Base-by-base conservation (phyloP, 2,888 invertebrate genomes). In the Eupelmus urozonus region DNA sequence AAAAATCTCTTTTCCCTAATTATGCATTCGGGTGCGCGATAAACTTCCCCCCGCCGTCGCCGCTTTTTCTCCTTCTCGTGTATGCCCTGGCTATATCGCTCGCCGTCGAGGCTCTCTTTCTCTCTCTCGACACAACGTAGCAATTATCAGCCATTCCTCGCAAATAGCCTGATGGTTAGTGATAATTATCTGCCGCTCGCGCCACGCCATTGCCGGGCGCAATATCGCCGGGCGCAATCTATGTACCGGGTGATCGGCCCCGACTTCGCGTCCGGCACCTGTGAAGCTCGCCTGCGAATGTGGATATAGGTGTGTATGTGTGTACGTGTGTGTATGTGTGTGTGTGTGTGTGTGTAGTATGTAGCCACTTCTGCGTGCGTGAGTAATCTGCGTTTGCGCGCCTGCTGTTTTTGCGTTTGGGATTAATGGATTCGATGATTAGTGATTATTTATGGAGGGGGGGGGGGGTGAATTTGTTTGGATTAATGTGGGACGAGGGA, bases 141-240 rank as follows among this genome's bases (percentile, higher is more conserved):
- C 89, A 89, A 89, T 89, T 89, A 89, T 89, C 88, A 89, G 87
- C 89, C 89, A 88, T 89, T 89, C 89, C 89, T 89, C 85, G 89
- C 89, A 89, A 89, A 89, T 89, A 89, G 89, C 89, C 89, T 87
- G 89, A 89, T 89, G 89, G 89, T 89, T 89, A 89, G 88, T 87
- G 89, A 89, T 89, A 89, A 89, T 89, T 89, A 89, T 89, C 88
- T 88, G 85, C 87, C 85, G 85, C 49, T 57, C 85, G 85, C 85
- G 86, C 86, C 85, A 53, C 69, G 59, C 59, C 59, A 62, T 57
- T 67, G 84, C 5, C 49, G 83, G 83, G 83, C 85, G 85, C 16
- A 20, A 82, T 84, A 85, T 86, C 86, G 85, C 83, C 83, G 82
- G 81, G 79, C 78, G 80, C 82, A 82, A 86, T 86, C 85, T 86